Evolutionary conservation across 1,140 invertebrate genomes (phyloP).

Genomic region (Rhizoglyphus robini): DNA sequence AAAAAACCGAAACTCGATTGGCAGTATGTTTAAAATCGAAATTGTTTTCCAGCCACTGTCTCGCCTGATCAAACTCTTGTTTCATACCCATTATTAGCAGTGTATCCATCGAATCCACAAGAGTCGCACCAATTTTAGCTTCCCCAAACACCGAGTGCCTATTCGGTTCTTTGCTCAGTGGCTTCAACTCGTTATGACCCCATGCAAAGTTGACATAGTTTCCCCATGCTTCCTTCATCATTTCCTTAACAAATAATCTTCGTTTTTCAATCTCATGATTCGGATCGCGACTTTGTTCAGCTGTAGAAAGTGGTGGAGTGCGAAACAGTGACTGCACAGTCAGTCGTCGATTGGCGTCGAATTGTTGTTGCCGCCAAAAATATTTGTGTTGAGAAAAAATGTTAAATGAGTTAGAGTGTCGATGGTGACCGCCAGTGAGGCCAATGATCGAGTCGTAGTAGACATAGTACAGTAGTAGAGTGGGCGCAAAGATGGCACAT

Average conservation of each 20-base stretch:
- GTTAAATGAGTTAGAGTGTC: neutral
- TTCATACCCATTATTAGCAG: constrained; percentile 91
- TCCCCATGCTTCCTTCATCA: constrained; percentile 66
- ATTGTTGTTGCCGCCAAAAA: neutral
- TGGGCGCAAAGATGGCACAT: neutral
- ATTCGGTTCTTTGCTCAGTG: constrained; percentile 78
- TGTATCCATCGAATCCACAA: constrained; percentile 91
- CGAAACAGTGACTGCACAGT: neutral
- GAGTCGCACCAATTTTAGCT: constrained; percentile 59
- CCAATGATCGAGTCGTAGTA: neutral
- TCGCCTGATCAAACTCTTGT: constrained; percentile 77
- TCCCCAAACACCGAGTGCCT: constrained; percentile 79
- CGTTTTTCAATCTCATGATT: neutral
- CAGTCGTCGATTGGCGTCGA: neutral
- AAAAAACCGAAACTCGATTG: constrained; percentile 87
- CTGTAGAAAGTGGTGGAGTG: neutral
- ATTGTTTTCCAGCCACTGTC: constrained; percentile 82
- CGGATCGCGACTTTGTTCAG: neutral
- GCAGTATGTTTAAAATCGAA: constrained; percentile 67
- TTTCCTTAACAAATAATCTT: constrained; percentile 44
- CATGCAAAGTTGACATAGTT: constrained; percentile 49
- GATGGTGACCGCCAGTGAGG: neutral
- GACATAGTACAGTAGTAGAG: neutral
- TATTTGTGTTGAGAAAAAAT: neutral
- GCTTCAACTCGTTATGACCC: constrained; percentile 92